These are phyloP conservation scores for Cacatua alba DNA, from an alignment of 2,113 vertebrate genomes.

Conservation along the genomic window DNA sequence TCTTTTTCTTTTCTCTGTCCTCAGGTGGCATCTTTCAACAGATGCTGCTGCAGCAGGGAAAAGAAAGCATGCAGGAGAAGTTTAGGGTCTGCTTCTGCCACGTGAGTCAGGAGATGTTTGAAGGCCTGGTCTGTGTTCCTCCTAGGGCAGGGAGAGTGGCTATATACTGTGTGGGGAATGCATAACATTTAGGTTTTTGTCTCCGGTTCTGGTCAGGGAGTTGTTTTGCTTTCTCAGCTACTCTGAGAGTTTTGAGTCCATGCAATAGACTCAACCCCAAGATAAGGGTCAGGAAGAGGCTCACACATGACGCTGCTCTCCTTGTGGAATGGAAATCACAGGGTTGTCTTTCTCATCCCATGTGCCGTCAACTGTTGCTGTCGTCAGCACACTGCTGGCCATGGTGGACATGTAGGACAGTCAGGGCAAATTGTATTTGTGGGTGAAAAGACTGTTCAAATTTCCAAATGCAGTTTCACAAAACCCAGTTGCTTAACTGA, in stretches of 20 bases:
- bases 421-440: neutral
- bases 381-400: neutral
- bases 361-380: neutral
- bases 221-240: neutral
- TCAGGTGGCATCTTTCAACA: neutral
- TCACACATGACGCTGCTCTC: rapidly evolving
- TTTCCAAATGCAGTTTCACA: neutral
- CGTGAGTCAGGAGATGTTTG: neutral
- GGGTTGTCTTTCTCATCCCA: neutral
- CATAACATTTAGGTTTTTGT: neutral
- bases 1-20: neutral
- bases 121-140: neutral
- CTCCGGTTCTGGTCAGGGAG: neutral
- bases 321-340: neutral
- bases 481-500: neutral
- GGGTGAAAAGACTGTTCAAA: neutral
- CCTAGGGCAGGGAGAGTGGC: neutral
- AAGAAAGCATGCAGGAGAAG: neutral
- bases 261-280: neutral
- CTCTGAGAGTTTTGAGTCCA: neutral
- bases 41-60: neutral
- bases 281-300: neutral
- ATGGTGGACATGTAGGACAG: neutral
- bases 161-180: neutral
- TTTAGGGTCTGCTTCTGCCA: neutral